phyloP scores from a whole-genome alignment of 2,797 vertebrate species.

The Hirundo rustica region DNA sequence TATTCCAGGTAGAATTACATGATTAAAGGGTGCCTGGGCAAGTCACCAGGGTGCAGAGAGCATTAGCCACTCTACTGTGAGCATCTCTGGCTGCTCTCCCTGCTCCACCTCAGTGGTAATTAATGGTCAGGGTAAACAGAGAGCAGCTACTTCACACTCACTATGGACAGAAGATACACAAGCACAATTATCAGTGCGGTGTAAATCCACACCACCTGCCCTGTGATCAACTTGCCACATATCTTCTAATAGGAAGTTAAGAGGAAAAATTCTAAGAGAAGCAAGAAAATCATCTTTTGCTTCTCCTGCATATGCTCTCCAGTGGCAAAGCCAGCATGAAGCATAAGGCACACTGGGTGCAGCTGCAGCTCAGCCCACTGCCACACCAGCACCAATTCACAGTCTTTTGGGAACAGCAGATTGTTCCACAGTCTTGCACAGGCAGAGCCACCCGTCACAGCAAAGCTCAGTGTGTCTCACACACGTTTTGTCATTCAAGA shows the following conservation, averaged over 20 bases:
- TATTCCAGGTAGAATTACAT: not conserved
- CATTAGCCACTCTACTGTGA: not conserved
- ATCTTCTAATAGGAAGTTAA: not conserved
- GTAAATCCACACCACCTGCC: not conserved
- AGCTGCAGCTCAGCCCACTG: not conserved
- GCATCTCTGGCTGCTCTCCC: not conserved
- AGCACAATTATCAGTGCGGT: not conserved
- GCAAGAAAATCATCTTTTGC: not conserved
- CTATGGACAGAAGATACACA: not conserved
- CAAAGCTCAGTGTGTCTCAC: rapidly evolving
- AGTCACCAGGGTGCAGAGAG: rapidly evolving
- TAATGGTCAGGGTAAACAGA: not conserved
- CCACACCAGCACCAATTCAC: not conserved
- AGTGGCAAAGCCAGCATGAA: not conserved
- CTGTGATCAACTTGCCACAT: not conserved
- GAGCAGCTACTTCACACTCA: not conserved
- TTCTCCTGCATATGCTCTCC: not conserved
- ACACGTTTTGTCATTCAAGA: not conserved
- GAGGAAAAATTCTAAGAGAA: not conserved
- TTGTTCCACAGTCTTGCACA: not conserved
- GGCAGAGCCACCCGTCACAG: not conserved
- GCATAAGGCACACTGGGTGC: not conserved
- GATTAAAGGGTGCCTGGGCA: not conserved
- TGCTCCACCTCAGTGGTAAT: not conserved
- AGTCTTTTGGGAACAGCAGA: not conserved